Evolutionary conservation across 1,140 invertebrate species (phyloP).

Genomic region (Archivesica marissinica): DNA sequence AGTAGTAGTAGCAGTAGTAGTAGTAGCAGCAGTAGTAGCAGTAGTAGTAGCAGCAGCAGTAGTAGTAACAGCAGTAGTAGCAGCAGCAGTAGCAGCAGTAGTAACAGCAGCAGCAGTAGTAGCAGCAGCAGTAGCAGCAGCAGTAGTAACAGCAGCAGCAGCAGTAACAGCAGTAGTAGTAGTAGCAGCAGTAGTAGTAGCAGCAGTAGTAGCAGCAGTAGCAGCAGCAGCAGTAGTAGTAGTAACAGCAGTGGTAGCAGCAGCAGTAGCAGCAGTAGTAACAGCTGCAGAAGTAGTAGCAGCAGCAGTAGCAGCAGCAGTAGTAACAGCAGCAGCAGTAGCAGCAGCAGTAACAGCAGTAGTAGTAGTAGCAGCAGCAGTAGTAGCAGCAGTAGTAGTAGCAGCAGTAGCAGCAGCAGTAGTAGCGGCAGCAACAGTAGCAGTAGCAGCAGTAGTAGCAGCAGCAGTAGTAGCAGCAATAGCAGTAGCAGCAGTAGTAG

Average conservation of each 20-base stretch:
- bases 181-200: constrained; percentile 36
- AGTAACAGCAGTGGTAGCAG: constrained; percentile 36
- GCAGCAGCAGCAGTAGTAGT: constrained; percentile 36
- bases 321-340: constrained; percentile 18
- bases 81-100: constrained; percentile 14
- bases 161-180: constrained; percentile 15
- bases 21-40: constrained; percentile 4
- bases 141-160: constrained; percentile 6
- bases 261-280: too few relatives aligned
- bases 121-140: constrained; percentile 8
- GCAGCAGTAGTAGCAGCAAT: constrained; percentile 35
- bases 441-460: constrained; percentile 34
- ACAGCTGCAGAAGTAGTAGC: too few relatives aligned
- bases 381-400: constrained; percentile 31
- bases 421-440: constrained; percentile 16
- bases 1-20: constrained; percentile 5
- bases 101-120: neutral
- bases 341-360: constrained; percentile 20
- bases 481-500: constrained; percentile 33
- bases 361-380: constrained; percentile 17
- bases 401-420: constrained; percentile 26
- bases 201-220: constrained; percentile 34
- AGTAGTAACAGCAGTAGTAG: constrained; percentile 13
- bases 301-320: constrained; percentile 11
- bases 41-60: constrained; percentile 29